phyloP scores from a whole-genome alignment of 2,113 vertebrate genomes.

The Girardinichthys multiradiatus region DNA sequence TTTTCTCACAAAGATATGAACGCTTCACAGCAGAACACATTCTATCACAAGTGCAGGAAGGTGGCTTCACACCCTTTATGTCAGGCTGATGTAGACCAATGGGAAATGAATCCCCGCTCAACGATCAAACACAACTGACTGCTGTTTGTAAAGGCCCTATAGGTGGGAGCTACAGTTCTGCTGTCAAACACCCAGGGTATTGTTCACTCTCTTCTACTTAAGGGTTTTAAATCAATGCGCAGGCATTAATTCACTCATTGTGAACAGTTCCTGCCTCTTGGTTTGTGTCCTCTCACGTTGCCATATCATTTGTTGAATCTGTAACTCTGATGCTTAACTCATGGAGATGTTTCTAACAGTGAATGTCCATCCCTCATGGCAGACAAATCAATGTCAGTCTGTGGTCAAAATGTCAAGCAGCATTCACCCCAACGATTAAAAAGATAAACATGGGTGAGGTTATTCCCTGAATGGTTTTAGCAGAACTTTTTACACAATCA shows the following conservation, averaged over 20 bases:
- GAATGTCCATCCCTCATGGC: conserved; percentile 44
- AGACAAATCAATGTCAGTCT: conserved; percentile 66
- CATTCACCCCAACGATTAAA: conserved; percentile 43
- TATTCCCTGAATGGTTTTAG: conserved; percentile 62
- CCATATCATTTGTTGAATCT: conserved; percentile 37
- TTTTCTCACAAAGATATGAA: conserved; percentile 22
- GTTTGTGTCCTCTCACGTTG: conserved; percentile 19
- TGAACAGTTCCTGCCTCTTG: background rate
- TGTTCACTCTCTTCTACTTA: background rate
- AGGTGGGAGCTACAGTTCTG: conserved; percentile 10
- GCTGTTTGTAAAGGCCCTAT: conserved; percentile 16
- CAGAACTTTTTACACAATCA: conserved; percentile 38
- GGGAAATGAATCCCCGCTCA: conserved; percentile 7
- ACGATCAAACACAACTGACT: conserved; percentile 32
- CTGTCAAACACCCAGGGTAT: conserved; percentile 9
- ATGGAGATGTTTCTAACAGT: conserved; percentile 57
- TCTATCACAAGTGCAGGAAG: conserved; percentile 33
- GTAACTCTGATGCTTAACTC: conserved; percentile 54
- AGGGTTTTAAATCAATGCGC: background rate
- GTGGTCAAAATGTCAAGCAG: conserved; percentile 68
- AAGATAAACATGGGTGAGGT: conserved; percentile 51
- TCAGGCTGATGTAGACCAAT: conserved; percentile 24
- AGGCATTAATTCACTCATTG: conserved; percentile 12
- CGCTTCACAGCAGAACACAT: conserved; percentile 26
- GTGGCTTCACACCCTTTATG: conserved; percentile 26